These are phyloP conservation scores for Palythoa grandiflora DNA, from an alignment of 92 coral and sea anemone genomes.

Conservation along the genomic window DNA sequence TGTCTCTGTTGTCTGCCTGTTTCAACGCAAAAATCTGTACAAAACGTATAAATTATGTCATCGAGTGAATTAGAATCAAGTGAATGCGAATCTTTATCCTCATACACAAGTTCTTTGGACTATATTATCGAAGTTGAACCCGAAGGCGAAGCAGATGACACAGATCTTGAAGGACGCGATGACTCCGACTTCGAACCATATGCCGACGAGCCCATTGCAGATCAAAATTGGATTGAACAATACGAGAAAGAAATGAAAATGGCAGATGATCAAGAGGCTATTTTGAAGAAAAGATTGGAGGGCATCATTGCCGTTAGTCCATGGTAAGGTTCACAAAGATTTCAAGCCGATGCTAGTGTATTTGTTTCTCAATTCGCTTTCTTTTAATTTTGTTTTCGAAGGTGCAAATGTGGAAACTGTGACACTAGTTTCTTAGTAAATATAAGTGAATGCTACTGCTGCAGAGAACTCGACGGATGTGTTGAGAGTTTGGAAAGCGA, in stretches of 20 bases:
- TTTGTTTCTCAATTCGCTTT: neutral
- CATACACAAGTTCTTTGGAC: neutral
- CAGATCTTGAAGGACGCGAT: neutral
- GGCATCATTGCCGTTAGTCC: constrained; percentile 39
- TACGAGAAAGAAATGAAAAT: constrained; percentile 55
- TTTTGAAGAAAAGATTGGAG: constrained; percentile 41
- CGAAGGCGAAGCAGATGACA: neutral
- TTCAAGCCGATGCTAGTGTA: neutral
- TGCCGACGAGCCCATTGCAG: constrained; percentile 67
- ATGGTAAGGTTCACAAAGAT: constrained; percentile 51
- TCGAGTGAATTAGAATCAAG: constrained; percentile 22
- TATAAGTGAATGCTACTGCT: constrained; percentile 58
- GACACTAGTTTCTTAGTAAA: constrained; percentile 16
- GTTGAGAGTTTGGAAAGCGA: constrained; percentile 44
- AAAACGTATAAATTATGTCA: neutral
- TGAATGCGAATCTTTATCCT: constrained; percentile 1
- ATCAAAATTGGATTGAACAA: constrained; percentile 52
- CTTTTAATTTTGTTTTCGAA: constrained; percentile 4
- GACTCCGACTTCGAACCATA: constrained; percentile 30
- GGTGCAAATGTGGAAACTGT: constrained; percentile 63
- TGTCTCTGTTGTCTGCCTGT: no score
- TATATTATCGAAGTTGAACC: constrained; percentile 11
- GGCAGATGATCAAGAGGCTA: constrained; percentile 28
- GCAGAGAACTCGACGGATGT: constrained; percentile 58
- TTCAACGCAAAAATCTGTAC: neutral